Conservation (phyloP, 2,888 invertebrate genomes). For the Entomobrya multifasciata region DNA sequence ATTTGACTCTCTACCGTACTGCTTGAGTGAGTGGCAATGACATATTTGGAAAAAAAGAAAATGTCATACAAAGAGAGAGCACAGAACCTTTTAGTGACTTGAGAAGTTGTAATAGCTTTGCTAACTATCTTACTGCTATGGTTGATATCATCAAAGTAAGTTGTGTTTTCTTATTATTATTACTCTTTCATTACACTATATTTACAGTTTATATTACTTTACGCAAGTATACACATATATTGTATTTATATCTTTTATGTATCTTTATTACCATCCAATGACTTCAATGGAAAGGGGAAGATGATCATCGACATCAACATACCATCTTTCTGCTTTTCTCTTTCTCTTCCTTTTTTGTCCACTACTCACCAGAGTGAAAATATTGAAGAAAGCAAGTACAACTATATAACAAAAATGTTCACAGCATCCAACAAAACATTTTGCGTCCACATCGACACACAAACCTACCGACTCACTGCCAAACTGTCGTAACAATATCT, state of each 20-base stretch:
- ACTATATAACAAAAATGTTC: slow-evolving; percentile 7
- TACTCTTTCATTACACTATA: background rate
- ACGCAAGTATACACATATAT: background rate
- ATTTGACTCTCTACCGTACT: background rate
- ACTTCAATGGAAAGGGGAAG: background rate
- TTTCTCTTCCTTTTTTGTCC: no score
- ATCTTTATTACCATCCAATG: slow-evolving; percentile 58
- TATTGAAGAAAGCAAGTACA: background rate
- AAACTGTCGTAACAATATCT: slow-evolving; percentile 62
- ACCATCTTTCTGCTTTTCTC: background rate
- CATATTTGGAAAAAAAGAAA: slow-evolving; percentile 23
- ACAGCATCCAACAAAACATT: background rate
- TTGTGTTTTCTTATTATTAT: slow-evolving; percentile 10
- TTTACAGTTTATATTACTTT: background rate
- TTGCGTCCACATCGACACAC: slow-evolving; percentile 33
- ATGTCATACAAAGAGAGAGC: background rate
- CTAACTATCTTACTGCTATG: slow-evolving; percentile 61
- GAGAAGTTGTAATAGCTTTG: slow-evolving; percentile 63
- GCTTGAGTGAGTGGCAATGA: slow-evolving; percentile 29
- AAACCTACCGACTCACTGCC: slow-evolving; percentile 54
- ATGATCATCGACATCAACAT: background rate
- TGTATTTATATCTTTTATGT: slow-evolving; percentile 13
- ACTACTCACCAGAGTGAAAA: no score
- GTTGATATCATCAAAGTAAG: slow-evolving; percentile 53
- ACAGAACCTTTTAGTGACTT: slow-evolving; percentile 27